These are phyloP conservation scores for Stegodyphus mimosarum DNA, from an alignment of 1,140 invertebrate genomes.

Conservation along the genomic window DNA sequence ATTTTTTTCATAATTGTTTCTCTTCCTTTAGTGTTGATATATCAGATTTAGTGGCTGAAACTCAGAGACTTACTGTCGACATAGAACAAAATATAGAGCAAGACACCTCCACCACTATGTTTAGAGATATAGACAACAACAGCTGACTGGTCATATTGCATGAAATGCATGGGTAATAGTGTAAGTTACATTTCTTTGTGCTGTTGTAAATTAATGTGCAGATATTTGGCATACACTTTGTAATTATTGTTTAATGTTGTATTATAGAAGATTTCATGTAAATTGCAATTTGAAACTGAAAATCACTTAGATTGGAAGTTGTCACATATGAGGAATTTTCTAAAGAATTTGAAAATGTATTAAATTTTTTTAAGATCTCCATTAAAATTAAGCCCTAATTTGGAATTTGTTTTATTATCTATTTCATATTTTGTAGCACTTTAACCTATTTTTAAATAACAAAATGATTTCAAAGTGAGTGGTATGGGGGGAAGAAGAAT, in stretches of 20 bases:
- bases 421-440: too few relatives aligned
- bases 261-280: too few relatives aligned
- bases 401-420: too few relatives aligned
- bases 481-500: too few relatives aligned
- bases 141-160: constrained; percentile 37
- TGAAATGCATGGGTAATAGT: constrained; percentile 51
- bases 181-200: constrained; percentile 14
- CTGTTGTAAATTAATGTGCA: not conserved
- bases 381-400: too few relatives aligned
- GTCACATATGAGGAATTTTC: too few relatives aligned
- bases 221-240: not conserved
- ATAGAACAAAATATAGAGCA: constrained; percentile 30
- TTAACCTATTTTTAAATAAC: too few relatives aligned
- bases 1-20: not conserved
- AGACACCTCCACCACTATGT: constrained; percentile 3
- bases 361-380: too few relatives aligned
- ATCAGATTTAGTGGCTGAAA: constrained; percentile 45
- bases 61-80: constrained; percentile 38
- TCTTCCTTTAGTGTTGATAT: constrained; percentile 48
- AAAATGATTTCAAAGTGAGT: too few relatives aligned
- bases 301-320: too few relatives aligned
- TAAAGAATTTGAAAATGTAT: too few relatives aligned
- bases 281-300: too few relatives aligned
- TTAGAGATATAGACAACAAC: constrained; percentile 50
- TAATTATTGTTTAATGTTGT: not conserved